Base-by-base conservation (phyloP, 2,888 invertebrate species). In the Xestoiulus laeticollis region DNA sequence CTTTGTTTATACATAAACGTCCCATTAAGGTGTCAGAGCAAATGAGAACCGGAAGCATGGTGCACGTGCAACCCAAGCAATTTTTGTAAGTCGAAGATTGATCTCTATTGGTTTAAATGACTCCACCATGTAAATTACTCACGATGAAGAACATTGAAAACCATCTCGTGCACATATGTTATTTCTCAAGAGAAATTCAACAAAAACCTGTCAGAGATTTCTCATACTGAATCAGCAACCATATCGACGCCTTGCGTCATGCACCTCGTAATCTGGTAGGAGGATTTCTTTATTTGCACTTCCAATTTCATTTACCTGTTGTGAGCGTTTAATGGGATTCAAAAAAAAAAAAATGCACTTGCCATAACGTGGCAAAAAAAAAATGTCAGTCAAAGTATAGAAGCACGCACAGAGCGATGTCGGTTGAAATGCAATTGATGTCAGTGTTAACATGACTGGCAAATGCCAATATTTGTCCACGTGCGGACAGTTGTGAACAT, bases 381-480 rank as follows among this genome's bases (percentile, higher is more conserved):
- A 38, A 38, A 38, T 38, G 38, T 38, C 38, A 38, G 38, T 38
- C 6, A 8, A 38, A 8, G 38, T 8, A 38, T 8, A 43, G 38
- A 38, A 5, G 5, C 38, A 38, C 38, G 38, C 38, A 38, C 38
- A 38, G 38, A 38, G n/a, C n/a, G n/a, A n/a, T n/a, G n/a, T 12
- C 48, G 48, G 16, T 12, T 16, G 48, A 19, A 12, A 48, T 19
- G 53, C 53, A n/a, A 6, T n/a, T 59, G 19, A 6, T n/a, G 38
- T 1, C n/a, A 59, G 53, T n/a, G 53, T 59, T n/a, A 6, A n/a
- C 53, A 59, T 59, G 53, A 19, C 53, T 59, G 53, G 53, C 53
- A 59, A 59, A n/a, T n/a, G 53, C 53, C 53, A n/a, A n/a, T 59
- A n/a, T 59, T 19, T 59, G 53, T 59, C 53, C 53, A n/a, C 48